Evolutionary conservation across 2,888 invertebrate genomes (phyloP).

Genomic region (Megastigmus dorsalis): DNA sequence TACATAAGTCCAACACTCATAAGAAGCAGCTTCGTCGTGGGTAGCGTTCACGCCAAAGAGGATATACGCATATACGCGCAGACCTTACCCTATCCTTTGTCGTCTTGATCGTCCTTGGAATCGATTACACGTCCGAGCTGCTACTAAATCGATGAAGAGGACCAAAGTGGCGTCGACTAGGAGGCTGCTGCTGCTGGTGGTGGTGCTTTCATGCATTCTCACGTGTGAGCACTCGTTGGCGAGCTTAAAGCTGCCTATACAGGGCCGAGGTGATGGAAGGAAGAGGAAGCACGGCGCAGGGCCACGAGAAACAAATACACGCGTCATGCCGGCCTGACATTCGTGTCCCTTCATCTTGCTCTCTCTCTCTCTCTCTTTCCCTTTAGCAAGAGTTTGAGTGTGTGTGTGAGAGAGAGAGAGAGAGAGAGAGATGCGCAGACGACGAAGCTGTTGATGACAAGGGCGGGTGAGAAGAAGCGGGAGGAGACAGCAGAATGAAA

Average conservation of each 20-base stretch:
- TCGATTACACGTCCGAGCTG: conserved; percentile 8
- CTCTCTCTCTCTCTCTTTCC: conserved; percentile 54
- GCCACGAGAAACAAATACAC: conserved; percentile 70
- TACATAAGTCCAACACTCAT: too few relatives aligned
- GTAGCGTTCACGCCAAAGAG: too few relatives aligned
- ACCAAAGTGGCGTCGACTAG: too few relatives aligned
- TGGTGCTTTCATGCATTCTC: neutral
- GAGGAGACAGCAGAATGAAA: conserved; percentile 62
- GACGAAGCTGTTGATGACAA: conserved; percentile 54
- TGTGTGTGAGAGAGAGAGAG: conserved; percentile 43
- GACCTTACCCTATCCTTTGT: too few relatives aligned
- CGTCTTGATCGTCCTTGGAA: conserved; percentile 13
- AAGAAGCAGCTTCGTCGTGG: too few relatives aligned
- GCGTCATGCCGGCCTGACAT: conserved; percentile 65
- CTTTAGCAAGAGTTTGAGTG: conserved; percentile 25
- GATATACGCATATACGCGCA: too few relatives aligned
- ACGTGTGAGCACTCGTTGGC: neutral
- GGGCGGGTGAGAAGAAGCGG: conserved; percentile 41
- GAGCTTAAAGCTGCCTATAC: neutral
- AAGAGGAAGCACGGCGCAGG: conserved; percentile 49
- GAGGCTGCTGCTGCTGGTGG: neutral
- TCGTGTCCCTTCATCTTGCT: too few relatives aligned
- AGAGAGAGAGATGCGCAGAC: conserved; percentile 53
- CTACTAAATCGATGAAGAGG: neutral
- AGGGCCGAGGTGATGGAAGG: neutral